phyloP scores from a whole-genome alignment of 2,888 invertebrate genomes.

The Arctia plantaginis region DNA sequence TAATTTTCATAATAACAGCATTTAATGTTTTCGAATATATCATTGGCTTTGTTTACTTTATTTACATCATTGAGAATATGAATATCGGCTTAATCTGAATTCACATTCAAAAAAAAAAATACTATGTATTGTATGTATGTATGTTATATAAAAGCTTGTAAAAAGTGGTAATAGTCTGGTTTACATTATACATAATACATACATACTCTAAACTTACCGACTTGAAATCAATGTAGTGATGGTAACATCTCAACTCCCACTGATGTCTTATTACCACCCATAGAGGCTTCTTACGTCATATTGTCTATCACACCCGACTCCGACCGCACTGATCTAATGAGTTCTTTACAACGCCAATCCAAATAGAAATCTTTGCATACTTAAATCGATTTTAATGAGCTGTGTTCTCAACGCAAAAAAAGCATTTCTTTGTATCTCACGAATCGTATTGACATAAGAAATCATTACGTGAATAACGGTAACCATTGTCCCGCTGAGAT shows the following conservation, averaged over 20 bases:
- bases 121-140: no score
- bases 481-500: slow-evolving; percentile 35
- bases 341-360: slow-evolving; percentile 69
- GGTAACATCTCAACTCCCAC: slow-evolving; percentile 54
- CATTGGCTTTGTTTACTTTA: no score
- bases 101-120: no score
- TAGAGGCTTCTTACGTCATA: slow-evolving; percentile 73
- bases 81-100: background rate
- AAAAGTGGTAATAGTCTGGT: no score
- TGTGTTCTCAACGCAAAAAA: slow-evolving; percentile 64
- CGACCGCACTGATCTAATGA: slow-evolving; percentile 71
- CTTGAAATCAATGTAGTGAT: slow-evolving; percentile 61
- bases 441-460: slow-evolving; percentile 69
- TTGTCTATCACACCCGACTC: slow-evolving; percentile 61
- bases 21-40: no score
- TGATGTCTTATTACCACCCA: slow-evolving; percentile 78
- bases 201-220: no score
- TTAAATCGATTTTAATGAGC: slow-evolving; percentile 72
- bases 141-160: background rate
- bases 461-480: slow-evolving; percentile 66
- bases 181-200: no score
- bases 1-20: background rate
- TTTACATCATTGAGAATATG: background rate
- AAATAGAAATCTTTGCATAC: slow-evolving; percentile 64
- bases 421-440: slow-evolving; percentile 60